These are phyloP conservation scores for Seriola rivoliana DNA, from an alignment of 2,113 vertebrate genomes.

Conservation along the genomic window DNA sequence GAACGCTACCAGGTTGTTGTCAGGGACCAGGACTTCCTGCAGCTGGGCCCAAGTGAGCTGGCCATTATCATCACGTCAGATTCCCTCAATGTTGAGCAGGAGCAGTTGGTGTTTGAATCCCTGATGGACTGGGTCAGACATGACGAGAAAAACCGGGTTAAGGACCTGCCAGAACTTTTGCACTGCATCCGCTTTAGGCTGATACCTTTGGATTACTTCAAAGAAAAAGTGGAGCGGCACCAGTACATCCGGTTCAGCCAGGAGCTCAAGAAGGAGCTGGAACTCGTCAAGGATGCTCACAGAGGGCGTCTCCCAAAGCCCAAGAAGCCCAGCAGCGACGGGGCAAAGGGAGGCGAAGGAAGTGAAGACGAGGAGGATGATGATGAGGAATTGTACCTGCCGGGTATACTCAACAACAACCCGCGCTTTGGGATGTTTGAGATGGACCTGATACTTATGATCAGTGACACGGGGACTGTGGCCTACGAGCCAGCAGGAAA, in stretches of 20 bases:
- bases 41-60: conserved; percentile 89
- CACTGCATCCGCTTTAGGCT: conserved; percentile 95
- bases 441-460: conserved; percentile 94
- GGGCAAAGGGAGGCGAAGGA: conserved; percentile 63
- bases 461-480: conserved; percentile 90
- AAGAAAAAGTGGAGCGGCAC: conserved; percentile 90
- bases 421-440: conserved; percentile 98
- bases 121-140: conserved; percentile 92
- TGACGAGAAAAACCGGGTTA: conserved; percentile 82
- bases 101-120: conserved; percentile 93
- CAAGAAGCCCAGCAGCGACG: conserved; percentile 76
- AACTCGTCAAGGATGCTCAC: conserved; percentile 91
- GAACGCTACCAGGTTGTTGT: conserved; percentile 88
- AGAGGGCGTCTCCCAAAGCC: conserved; percentile 88
- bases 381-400: conserved; percentile 84
- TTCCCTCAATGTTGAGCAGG: conserved; percentile 89
- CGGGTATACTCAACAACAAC: conserved; percentile 94
- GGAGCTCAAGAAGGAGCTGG: conserved; percentile 91
- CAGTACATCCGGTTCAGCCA: conserved; percentile 86
- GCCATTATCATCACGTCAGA: conserved; percentile 91
- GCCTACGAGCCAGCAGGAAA: conserved; percentile 93
- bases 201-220: conserved; percentile 89
- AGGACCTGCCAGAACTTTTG: conserved; percentile 89
- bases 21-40: conserved; percentile 91
- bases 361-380: conserved; percentile 74